phyloP scores from a whole-genome alignment of 92 coral and sea anemone genomes.

The Phenganax marumi region DNA sequence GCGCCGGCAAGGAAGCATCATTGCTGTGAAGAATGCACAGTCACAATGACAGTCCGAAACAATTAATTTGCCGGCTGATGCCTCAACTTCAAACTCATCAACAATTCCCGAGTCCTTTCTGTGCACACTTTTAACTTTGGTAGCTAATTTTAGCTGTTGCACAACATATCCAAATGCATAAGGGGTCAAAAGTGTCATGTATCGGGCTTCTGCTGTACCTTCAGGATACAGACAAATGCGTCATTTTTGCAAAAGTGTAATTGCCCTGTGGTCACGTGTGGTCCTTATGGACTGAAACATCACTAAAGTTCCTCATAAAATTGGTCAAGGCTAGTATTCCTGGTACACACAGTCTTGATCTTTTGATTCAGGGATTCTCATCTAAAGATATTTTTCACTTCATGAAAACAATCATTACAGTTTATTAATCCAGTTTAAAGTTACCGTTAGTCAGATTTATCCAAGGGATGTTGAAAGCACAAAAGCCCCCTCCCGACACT shows the following conservation, averaged over 20 bases:
- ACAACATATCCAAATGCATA: slow-evolving; percentile 52
- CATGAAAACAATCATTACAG: no score
- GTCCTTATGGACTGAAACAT: slow-evolving; percentile 50
- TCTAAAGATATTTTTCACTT: slow-evolving; percentile 7
- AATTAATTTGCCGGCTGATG: not conserved
- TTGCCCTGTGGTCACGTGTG: slow-evolving; percentile 49
- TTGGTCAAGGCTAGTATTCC: slow-evolving; percentile 52
- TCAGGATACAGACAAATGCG: not conserved
- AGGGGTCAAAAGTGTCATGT: slow-evolving; percentile 36
- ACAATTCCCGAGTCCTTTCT: not conserved
- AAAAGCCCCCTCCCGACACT: no score
- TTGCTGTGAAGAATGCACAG: slow-evolving; percentile 55
- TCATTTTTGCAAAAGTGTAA: not conserved
- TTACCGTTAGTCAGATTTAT: no score
- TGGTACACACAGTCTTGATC: slow-evolving; percentile 60
- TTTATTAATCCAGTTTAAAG: no score
- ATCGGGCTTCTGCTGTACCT: slow-evolving; percentile 1
- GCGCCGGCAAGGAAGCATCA: slow-evolving; percentile 63
- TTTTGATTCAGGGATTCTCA: slow-evolving; percentile 58
- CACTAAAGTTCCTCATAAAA: slow-evolving; percentile 39
- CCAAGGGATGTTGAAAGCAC: no score
- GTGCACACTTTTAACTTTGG: slow-evolving; percentile 35
- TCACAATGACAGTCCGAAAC: slow-evolving; percentile 30
- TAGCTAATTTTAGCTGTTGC: slow-evolving; percentile 35
- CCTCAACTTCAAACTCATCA: not conserved